Evolutionary conservation across 2,888 invertebrate genomes (phyloP).

Genomic region (Pegoplata infirma): DNA sequence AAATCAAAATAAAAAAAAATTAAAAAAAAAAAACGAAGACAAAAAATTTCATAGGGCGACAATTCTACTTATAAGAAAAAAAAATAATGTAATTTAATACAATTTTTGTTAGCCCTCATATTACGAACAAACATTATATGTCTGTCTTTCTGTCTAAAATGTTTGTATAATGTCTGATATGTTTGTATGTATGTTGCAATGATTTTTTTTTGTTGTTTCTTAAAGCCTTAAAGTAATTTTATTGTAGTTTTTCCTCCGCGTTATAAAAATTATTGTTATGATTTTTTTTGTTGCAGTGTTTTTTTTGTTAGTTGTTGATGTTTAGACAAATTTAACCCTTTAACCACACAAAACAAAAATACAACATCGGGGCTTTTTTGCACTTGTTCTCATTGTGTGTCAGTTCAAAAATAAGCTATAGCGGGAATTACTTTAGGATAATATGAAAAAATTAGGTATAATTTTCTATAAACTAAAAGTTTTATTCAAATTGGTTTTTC

Average conservation of each 20-base stretch:
- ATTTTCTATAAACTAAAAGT: too few species aligned
- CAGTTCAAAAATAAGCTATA: too few species aligned
- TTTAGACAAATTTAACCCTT: not conserved
- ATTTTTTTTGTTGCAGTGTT: slow-evolving; percentile 9
- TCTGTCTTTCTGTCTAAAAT: slow-evolving; percentile 35
- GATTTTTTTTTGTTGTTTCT: too few species aligned
- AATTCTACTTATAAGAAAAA: not conserved
- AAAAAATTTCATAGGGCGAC: slow-evolving; percentile 5
- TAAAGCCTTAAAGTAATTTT: slow-evolving; percentile 44
- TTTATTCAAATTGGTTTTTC: too few species aligned
- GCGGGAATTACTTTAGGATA: too few species aligned
- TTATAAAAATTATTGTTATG: slow-evolving; percentile 29
- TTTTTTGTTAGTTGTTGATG: not conserved
- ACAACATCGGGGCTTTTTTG: too few species aligned
- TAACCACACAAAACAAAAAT: too few species aligned
- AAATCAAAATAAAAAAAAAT: not conserved
- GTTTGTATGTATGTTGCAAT: slow-evolving; percentile 30
- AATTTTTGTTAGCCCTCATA: slow-evolving; percentile 46
- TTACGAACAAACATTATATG: slow-evolving; percentile 17
- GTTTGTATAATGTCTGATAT: slow-evolving; percentile 28
- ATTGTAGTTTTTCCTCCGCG: not conserved
- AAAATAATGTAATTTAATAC: slow-evolving; percentile 36
- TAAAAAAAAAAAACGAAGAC: not conserved
- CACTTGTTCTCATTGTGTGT: too few species aligned
- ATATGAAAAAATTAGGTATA: too few species aligned